Base-by-base conservation (phyloP, 2,113 vertebrate species). In the Nycticebus coucang region DNA sequence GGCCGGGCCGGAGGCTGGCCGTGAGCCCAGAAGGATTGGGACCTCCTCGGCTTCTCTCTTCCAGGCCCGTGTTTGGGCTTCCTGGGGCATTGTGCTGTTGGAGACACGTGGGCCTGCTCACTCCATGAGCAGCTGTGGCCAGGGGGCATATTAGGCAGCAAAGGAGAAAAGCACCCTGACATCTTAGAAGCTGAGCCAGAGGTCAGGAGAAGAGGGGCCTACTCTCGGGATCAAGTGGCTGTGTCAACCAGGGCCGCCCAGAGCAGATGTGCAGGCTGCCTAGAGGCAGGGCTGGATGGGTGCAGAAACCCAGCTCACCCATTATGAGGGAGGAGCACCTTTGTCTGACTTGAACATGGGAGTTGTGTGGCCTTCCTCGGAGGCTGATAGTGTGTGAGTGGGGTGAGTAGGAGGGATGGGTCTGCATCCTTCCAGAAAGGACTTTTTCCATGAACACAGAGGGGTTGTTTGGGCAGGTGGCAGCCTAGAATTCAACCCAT, bases 261-360 rank as follows among this genome's bases (percentile, higher is more conserved):
- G 7, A 18, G 11, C 37, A 71, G 57, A 7, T 12, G 18, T 19
- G 15, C 26, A 7, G 28, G 68, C 45, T 53, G 68, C 60, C 83
- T 13, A 28, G 5, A 55, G 75, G 3, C n/a, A 2, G 3, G 45
- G 45, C 10, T 33, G 2, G 11, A 11, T 0, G 53, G 15, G 4
- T 7, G 3, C 41, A 37, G 81, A 69, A 35, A n/a, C 6, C 17
- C 53, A 66, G 81, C 78, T 88, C 35, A 1, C 17, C 37, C 26
- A 4, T 22, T 22, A 2, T 9, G 19, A 60, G 21, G 45, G 68
- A 72, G 64, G 59, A 41, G 45, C 0, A 0, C 33, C 13, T 82
- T 62, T 37, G 26, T 57, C 71, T 28, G 35, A 81, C 50, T 13
- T 57, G 84, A 84, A 75, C 22, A 64, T 62, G 77, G 74, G 28